Evolutionary conservation across 2,797 vertebrate species (phyloP), one percentile per base, ranked within the genome.

Genomic region (Mallotus villosus): DNA sequence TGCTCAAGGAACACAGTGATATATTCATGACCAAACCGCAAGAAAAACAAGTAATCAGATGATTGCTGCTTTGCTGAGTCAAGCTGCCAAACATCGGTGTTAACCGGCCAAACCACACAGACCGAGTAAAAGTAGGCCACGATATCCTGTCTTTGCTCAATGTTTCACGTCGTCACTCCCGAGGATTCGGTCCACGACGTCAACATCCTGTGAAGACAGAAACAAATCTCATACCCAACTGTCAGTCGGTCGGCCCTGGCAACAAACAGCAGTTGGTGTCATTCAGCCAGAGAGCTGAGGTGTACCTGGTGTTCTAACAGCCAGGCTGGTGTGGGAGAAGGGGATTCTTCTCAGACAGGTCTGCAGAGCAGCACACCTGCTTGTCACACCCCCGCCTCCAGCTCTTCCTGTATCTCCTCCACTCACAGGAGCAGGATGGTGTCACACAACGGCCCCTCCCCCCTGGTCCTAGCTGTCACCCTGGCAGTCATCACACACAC

Each of bases 371-470:
- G 74, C 76, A 82, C 72, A 77, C 46, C 64, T 21, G 74, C 70
- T 25, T 49, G 60, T 62, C 41, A 65, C 41, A 65, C 37, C 51
- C 71, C 78, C 25, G 46, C 68, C 11, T 49, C 29, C 41, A 14
- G 76, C 78, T 77, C 73, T 34, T 58, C 73, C 78, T 75, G 65
- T 25, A 53, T 67, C 64, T 84, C 74, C 78, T 80, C 78, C 78
- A 46, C 59, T 78, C 76, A 51, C 14, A 78, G 59, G 70, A 75
- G 72, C 71, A 81, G 2, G 5, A 63, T 76, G 61, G 72, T 73
- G 74, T 80, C 65, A 81, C 64, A 46, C 27, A 0, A 21, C 71
- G 78, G 4, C 37, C 1, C 7, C 84, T 76, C 82, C 68, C 46
- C 70, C 59, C 53, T 55, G 64, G 75, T 71, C 71, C 60, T 17